phyloP scores from a whole-genome alignment of 2,888 invertebrate genomes.

The Molorchus minor region DNA sequence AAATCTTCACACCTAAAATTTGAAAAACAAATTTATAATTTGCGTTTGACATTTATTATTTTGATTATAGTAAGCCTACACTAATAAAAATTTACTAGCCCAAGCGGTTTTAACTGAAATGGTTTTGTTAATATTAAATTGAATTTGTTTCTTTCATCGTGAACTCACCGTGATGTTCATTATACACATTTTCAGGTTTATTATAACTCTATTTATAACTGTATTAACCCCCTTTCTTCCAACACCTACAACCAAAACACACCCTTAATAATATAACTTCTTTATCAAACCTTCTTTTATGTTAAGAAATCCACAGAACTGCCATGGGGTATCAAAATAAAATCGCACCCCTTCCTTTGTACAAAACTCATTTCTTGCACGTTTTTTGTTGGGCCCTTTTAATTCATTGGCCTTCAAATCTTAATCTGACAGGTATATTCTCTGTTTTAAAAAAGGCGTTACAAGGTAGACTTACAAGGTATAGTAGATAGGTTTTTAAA shows the following conservation, averaged over 20 bases:
- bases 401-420: conserved; percentile 40
- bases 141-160: too few relatives aligned
- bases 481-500: too few relatives aligned
- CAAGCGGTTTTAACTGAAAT: too few relatives aligned
- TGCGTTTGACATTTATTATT: too few relatives aligned
- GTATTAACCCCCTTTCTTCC: conserved; percentile 27
- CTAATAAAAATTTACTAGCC: too few relatives aligned
- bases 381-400: conserved; percentile 35
- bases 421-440: conserved; percentile 45
- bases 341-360: conserved; percentile 31
- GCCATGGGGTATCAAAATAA: conserved; percentile 25
- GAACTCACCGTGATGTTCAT: too few relatives aligned
- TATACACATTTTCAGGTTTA: too few relatives aligned
- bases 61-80: too few relatives aligned
- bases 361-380: conserved; percentile 26
- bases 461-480: conserved; percentile 23
- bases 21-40: too few relatives aligned
- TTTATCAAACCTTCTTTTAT: conserved; percentile 23
- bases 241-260: conserved; percentile 28
- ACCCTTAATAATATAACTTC: conserved; percentile 31
- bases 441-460: conserved; percentile 26
- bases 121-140: too few relatives aligned
- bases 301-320: conserved; percentile 31
- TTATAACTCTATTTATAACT: conserved; percentile 9
- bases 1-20: too few relatives aligned